phyloP scores from a whole-genome alignment of 2,888 invertebrate genomes.

The Cataglyphis livida region DNA sequence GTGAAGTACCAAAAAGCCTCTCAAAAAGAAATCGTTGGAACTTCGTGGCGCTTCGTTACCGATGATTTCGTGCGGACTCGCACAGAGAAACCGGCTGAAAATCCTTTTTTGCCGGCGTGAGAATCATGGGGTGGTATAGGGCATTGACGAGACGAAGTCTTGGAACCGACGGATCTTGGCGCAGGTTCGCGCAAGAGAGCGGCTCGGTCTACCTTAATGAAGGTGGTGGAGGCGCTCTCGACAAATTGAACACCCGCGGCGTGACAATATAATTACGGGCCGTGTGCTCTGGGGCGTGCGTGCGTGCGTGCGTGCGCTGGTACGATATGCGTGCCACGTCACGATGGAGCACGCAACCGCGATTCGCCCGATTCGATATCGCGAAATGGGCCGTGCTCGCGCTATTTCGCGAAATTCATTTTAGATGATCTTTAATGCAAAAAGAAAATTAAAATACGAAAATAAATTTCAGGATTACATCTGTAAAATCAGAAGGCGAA shows the following conservation, averaged over 20 bases:
- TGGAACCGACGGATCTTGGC: not conserved
- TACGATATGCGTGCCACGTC: constrained; percentile 19
- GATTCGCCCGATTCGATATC: not conserved
- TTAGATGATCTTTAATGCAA: not conserved
- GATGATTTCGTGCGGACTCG: constrained; percentile 24
- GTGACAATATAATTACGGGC: constrained; percentile 38
- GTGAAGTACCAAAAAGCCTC: not conserved
- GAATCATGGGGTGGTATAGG: constrained; percentile 42
- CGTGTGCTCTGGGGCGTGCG: constrained; percentile 16
- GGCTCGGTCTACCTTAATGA: constrained; percentile 13
- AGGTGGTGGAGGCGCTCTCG: constrained; percentile 9
- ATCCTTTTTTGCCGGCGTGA: constrained; percentile 48
- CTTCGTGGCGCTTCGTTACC: constrained; percentile 6
- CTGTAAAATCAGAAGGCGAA: not conserved
- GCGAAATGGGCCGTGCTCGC: not conserved
- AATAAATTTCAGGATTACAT: not conserved
- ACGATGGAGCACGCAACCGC: not conserved
- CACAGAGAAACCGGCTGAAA: constrained; percentile 12
- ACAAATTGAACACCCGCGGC: constrained; percentile 43
- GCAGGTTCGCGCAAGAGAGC: constrained; percentile 1
- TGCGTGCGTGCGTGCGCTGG: not conserved
- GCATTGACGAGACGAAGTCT: constrained; percentile 43
- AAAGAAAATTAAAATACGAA: not conserved
- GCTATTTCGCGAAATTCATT: not conserved
- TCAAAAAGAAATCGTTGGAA: not conserved